Percentiles rank a stretch among this genome's conserved stretches.
phyloP scores from a whole-genome alignment of 2,113 vertebrate species.

The Nesoenas mayeri region DNA sequence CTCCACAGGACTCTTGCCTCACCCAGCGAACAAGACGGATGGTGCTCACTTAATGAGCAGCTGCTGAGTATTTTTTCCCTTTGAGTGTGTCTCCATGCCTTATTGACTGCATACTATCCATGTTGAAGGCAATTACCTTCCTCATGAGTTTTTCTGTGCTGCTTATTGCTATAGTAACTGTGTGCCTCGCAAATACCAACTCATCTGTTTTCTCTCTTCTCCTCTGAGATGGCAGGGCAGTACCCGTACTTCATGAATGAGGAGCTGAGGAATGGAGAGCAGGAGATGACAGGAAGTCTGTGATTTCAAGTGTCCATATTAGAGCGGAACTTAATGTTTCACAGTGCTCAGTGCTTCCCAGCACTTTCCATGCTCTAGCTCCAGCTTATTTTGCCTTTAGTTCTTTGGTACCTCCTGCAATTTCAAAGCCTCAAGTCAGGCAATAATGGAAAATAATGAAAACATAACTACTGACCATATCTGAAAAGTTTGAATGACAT shows the following conservation, averaged over 20 bases:
- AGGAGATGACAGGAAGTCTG: background rate
- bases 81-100: background rate
- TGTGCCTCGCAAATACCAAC: slow-evolving; percentile 15
- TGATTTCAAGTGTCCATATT: background rate
- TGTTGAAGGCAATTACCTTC: slow-evolving; percentile 20
- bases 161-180: slow-evolving; percentile 60
- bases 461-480: background rate
- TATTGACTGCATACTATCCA: background rate
- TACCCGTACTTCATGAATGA: background rate
- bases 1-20: background rate
- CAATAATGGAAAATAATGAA: background rate
- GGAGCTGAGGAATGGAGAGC: background rate
- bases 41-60: slow-evolving; percentile 19
- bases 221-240: background rate
- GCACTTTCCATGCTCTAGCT: background rate
- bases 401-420: background rate
- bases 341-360: background rate
- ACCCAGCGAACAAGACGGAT: background rate
- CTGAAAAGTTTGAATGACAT: background rate
- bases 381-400: background rate
- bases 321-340: background rate
- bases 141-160: slow-evolving; percentile 14
- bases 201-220: background rate
- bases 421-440: background rate
- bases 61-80: slow-evolving; percentile 20